Evolutionary conservation across 2,113 vertebrate genomes (phyloP), one percentile per base, ranked within the genome.

Genomic region (Ictalurus punctatus): DNA sequence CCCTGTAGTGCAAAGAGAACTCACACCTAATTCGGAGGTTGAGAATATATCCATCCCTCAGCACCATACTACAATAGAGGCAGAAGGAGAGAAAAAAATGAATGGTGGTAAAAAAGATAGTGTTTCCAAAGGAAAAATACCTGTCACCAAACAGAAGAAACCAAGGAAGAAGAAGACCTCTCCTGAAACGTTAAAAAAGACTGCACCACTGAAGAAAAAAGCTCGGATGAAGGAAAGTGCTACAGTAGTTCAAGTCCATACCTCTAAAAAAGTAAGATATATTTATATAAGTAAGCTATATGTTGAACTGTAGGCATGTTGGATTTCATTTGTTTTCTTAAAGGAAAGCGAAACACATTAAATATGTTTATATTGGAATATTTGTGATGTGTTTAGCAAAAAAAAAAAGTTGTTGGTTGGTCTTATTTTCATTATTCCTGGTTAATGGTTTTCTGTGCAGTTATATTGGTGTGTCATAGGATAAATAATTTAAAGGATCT

Each of bases 31-130:
- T 90, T 94, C 93, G 83, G 95, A 95, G 90, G 84, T 93, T 69
- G 95, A 95, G 65, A 93, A 93, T 44, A 92, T 93, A 6, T 95
- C 95, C 85, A 89, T 94, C 78, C 91, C 94, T 44, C 91, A 93
- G 19, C 92, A 92, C 88, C 93, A 93, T 83, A 89, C 91, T 76
- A 85, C 71, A 0, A 83, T 56, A 48, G 90, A 90, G 83, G 90
- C 89, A 17, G 91, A 93, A 76, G 91, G 86, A 85, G 94, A 95
- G 90, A 94, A 92, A 87, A 94, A 94, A 92, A 91, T 93, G 1
- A 95, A 95, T 37, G 92, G 94, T 93, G 92, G 95, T 95, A 95
- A 94, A 95, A 94, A 95, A 84, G 90, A 93, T 91, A 92, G 91
- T 61, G 93, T 93, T 91, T 92, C 92, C 91, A 94, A 95, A 92